A percentile compares a stretch with the other conserved stretches of the same genome.
These are phyloP conservation scores for Eurois occulta DNA, from an alignment of 2,888 invertebrate genomes.

Conservation along the genomic window DNA sequence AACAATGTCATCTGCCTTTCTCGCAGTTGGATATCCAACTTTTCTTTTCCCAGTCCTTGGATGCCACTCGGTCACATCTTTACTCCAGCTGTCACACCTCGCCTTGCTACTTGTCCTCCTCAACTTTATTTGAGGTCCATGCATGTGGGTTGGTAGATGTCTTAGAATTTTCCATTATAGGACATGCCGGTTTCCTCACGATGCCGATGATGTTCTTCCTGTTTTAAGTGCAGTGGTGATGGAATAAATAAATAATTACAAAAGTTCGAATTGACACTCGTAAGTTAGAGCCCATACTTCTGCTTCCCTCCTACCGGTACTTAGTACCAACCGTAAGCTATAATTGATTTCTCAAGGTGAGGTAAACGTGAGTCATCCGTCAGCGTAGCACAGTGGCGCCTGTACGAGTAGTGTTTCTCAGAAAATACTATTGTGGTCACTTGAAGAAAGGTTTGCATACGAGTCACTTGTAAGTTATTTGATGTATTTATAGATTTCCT, in stretches of 20 bases:
- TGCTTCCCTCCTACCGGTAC: not conserved
- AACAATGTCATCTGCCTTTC: too few relatives aligned
- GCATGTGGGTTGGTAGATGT: not conserved
- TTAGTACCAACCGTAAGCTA: not conserved
- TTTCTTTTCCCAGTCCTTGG: too few relatives aligned
- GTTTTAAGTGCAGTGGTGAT: not conserved
- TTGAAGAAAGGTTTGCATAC: slow-evolving; percentile 9
- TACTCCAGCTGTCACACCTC: too few relatives aligned
- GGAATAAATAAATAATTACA: not conserved
- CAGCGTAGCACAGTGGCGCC: not conserved
- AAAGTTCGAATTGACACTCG: not conserved
- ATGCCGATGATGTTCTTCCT: not conserved
- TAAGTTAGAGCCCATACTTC: not conserved
- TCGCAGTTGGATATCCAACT: too few relatives aligned
- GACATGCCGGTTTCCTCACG: not conserved
- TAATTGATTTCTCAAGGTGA: not conserved
- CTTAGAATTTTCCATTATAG: not conserved
- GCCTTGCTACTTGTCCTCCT: too few relatives aligned
- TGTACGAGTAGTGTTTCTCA: not conserved
- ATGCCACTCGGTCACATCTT: too few relatives aligned
- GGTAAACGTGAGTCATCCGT: not conserved
- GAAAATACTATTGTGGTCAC: slow-evolving; percentile 30
- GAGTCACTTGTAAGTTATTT: slow-evolving; percentile 8
- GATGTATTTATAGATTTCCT: slow-evolving; percentile 23
- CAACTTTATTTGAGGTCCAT: not conserved